Conservation (phyloP, 2,797 vertebrate species). For the Bufotes viridis region DNA sequence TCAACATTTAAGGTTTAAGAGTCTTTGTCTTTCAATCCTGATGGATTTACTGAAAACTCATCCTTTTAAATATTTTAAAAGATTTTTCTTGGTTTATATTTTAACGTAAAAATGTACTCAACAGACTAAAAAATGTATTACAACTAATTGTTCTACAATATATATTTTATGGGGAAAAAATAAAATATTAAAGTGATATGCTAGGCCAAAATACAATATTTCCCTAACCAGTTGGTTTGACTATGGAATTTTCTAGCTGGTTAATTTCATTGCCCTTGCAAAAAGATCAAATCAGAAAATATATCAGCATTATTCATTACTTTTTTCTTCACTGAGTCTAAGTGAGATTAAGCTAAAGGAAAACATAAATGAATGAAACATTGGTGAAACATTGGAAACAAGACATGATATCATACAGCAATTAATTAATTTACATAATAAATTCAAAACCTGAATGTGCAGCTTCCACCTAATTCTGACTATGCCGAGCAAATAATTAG, state of each 20-base stretch:
- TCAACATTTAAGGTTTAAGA: background rate
- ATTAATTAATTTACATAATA: background rate
- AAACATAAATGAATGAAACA: background rate
- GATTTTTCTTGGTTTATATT: conserved; percentile 44
- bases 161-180: conserved; percentile 54
- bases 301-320: conserved; percentile 39
- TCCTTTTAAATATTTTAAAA: conserved; percentile 47
- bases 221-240: conserved; percentile 39
- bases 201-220: conserved; percentile 50
- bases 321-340: background rate
- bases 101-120: conserved; percentile 54
- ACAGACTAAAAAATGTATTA: conserved; percentile 30
- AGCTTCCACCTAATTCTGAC: background rate
- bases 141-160: conserved; percentile 37
- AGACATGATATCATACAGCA: background rate
- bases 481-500: background rate
- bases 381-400: background rate
- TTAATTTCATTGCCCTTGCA: conserved; percentile 44
- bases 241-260: conserved; percentile 33
- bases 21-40: conserved; percentile 4
- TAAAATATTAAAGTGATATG: conserved; percentile 47
- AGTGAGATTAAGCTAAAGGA: background rate
- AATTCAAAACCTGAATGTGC: background rate
- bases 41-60: conserved; percentile 9
- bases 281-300: conserved; percentile 37